Evolutionary conservation across 2,113 vertebrate genomes (phyloP).

Genomic region (Lophotis ruficrista): DNA sequence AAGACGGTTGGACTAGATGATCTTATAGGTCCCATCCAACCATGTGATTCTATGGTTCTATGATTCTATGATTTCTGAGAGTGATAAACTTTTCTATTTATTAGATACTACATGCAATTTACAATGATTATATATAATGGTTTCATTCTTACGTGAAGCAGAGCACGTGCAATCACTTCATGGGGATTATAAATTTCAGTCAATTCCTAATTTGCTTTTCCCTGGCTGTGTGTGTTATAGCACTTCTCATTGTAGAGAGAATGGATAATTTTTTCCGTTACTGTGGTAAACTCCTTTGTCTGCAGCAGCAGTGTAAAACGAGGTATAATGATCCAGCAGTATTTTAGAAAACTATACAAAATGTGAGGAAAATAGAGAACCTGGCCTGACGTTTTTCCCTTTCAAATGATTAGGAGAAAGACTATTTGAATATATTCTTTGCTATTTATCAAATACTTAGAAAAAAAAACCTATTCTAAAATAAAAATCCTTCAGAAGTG

Average conservation of each 20-base stretch:
- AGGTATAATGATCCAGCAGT: background rate
- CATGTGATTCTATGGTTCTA: no score
- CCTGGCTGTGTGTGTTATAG: background rate
- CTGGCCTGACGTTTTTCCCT: background rate
- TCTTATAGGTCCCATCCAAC: no score
- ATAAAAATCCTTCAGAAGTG: background rate
- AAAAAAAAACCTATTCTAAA: background rate
- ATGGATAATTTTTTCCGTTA: background rate
- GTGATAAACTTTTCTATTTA: background rate
- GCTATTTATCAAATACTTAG: background rate
- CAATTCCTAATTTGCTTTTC: background rate
- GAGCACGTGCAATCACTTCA: background rate
- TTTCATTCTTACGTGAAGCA: background rate
- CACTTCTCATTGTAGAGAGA: background rate
- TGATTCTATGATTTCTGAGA: no score
- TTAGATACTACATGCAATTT: background rate
- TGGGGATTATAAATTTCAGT: background rate
- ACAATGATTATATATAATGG: background rate
- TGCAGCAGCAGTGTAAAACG: background rate
- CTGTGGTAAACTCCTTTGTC: background rate
- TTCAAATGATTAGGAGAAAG: background rate
- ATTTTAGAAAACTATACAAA: background rate
- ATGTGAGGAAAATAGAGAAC: background rate
- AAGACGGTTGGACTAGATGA: no score
- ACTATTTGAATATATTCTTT: background rate